Conservation (phyloP, 2,888 invertebrate genomes). For the Strigamia crassipes region DNA sequence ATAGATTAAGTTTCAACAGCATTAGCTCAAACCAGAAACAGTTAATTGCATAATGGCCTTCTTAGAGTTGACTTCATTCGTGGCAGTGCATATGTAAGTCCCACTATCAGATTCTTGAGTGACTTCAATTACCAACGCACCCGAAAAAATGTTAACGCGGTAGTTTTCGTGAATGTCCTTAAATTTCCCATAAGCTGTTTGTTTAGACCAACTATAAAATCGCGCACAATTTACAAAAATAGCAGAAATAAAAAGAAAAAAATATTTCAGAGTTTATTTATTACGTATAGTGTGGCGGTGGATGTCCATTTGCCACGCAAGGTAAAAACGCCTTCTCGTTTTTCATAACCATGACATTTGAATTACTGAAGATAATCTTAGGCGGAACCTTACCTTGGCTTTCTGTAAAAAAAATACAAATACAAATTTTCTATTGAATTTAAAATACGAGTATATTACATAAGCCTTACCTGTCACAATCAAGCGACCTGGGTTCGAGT, state of each 20-base stretch:
- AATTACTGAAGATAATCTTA: constrained; percentile 14
- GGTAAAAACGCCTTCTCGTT: background rate
- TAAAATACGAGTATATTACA: background rate
- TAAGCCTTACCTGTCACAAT: constrained; percentile 10
- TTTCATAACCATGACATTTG: background rate
- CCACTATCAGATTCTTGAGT: background rate
- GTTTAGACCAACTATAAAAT: background rate
- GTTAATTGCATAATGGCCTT: background rate
- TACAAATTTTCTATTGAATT: background rate
- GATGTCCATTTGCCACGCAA: background rate
- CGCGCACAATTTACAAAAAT: background rate
- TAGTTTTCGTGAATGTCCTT: background rate
- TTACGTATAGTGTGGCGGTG: background rate
- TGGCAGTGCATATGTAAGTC: background rate
- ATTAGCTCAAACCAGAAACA: background rate
- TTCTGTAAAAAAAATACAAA: background rate
- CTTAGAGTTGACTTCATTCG: background rate
- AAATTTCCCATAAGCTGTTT: background rate
- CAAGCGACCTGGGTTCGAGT: constrained; percentile 4
- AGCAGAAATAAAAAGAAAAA: background rate
- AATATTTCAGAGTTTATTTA: background rate
- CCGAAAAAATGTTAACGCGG: background rate
- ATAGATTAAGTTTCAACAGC: background rate
- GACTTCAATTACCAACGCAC: background rate
- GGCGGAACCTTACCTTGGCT: constrained; percentile 39